These are phyloP conservation scores for Catharus fuscescens DNA, from an alignment of 2,113 vertebrate genomes.

Conservation along the genomic window DNA sequence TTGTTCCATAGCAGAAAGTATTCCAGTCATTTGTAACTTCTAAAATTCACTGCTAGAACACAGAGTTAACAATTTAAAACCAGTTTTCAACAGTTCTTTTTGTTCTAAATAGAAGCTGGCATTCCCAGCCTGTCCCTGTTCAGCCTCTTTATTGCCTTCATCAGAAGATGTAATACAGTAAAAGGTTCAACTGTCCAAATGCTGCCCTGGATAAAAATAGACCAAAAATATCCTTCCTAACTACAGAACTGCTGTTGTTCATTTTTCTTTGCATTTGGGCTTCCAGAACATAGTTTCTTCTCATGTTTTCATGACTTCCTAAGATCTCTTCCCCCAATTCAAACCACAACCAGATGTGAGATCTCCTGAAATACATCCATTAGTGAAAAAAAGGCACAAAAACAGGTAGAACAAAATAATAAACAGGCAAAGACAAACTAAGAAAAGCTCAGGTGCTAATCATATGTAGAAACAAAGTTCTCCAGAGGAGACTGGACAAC, in stretches of 20 bases:
- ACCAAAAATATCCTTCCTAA: accelerated
- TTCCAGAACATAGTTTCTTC: not conserved
- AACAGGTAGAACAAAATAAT: not conserved
- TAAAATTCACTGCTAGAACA: not conserved
- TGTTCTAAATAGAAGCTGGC: not conserved
- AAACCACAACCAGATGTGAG: not conserved
- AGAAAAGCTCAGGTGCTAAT: not conserved
- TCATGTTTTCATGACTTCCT: not conserved
- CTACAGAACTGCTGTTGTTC: not conserved
- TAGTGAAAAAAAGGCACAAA: not conserved
- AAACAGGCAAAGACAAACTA: not conserved
- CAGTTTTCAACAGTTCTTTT: not conserved
- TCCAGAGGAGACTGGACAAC: not conserved
- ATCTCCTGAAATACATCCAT: not conserved
- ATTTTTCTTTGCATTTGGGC: not conserved
- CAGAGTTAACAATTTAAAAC: not conserved
- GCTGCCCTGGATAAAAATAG: not conserved
- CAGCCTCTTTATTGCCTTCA: not conserved
- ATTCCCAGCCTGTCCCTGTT: not conserved
- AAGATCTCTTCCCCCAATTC: not conserved
- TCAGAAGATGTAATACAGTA: not conserved
- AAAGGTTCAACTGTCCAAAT: not conserved
- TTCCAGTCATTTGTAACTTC: not conserved
- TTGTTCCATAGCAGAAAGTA: not conserved
- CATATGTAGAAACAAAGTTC: not conserved